These are phyloP conservation scores for Cactoblastis cactorum DNA, from an alignment of 2,888 invertebrate species.

Conservation along the genomic window DNA sequence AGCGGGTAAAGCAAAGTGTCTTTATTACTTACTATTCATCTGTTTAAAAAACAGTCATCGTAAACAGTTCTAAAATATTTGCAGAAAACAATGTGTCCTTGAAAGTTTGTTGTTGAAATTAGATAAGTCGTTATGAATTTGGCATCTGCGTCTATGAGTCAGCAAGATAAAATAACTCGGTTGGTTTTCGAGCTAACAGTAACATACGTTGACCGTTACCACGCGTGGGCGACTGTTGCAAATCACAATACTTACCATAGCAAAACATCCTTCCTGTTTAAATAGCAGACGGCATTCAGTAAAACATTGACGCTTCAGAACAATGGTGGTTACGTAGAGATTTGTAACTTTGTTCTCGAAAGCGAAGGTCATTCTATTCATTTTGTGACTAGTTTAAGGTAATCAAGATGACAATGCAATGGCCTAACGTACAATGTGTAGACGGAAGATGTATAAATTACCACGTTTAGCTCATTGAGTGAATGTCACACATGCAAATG, in stretches of 20 bases:
- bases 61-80: too few relatives aligned
- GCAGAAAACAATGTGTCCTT: not conserved
- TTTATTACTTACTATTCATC: constrained; percentile 23
- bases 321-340: constrained; percentile 14
- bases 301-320: constrained; percentile 13
- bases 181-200: constrained; percentile 47
- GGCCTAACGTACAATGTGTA: not conserved
- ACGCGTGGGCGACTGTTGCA: constrained; percentile 57
- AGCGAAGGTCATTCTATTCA: constrained; percentile 19
- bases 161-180: constrained; percentile 12
- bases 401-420: constrained; percentile 7
- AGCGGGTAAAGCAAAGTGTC: constrained; percentile 46
- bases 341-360: constrained; percentile 11
- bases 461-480: constrained; percentile 21
- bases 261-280: constrained; percentile 34
- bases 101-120: constrained; percentile 17
- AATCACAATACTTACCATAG: constrained; percentile 37
- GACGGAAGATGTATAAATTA: constrained; percentile 17
- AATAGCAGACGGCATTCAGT: constrained; percentile 26
- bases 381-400: constrained; percentile 13
- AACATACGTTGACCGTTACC: constrained; percentile 60
- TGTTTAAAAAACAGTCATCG: constrained; percentile 27
- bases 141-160: constrained; percentile 11
- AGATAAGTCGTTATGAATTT: constrained; percentile 12
- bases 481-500: constrained; percentile 25